phyloP scores from a whole-genome alignment of 2,888 invertebrate species.

The Pristionchus exspectatus region DNA sequence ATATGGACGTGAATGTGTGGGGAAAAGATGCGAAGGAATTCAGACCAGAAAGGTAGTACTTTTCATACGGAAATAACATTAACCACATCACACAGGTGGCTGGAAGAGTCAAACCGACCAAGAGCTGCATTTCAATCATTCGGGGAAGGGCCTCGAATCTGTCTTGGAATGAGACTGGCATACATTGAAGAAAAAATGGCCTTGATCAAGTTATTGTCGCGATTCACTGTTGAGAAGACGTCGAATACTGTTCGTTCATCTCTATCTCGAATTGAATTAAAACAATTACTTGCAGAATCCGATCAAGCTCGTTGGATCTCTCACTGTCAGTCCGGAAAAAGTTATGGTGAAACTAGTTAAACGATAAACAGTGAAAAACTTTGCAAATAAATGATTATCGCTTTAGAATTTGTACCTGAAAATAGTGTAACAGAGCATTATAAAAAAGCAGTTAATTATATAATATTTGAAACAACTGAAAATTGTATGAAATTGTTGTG shows the following conservation, averaged over 20 bases:
- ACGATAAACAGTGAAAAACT: no score
- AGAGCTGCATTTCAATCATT: slow-evolving; percentile 58
- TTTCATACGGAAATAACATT: background rate
- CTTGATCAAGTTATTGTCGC: slow-evolving; percentile 51
- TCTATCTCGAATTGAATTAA: background rate
- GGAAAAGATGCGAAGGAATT: slow-evolving; percentile 50
- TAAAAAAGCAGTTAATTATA: no score
- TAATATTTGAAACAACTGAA: no score
- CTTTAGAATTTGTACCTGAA: no score
- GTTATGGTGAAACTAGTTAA: background rate
- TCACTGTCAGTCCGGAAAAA: slow-evolving; percentile 28
- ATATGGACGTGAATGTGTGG: slow-evolving; percentile 47
- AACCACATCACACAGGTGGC: slow-evolving; percentile 23
- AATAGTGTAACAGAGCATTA: no score
- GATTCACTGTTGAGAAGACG: background rate
- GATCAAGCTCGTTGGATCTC: slow-evolving; percentile 43
- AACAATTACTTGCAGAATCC: slow-evolving; percentile 11
- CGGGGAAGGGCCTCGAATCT: slow-evolving; percentile 73
- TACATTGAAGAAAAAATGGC: slow-evolving; percentile 72
- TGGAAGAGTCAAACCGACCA: slow-evolving; percentile 47
- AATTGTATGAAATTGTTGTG: no score
- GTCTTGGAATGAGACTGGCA: slow-evolving; percentile 75
- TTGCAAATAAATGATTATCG: no score
- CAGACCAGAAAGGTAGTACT: slow-evolving; percentile 22
- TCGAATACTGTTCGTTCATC: background rate